Evolutionary conservation across 53 echinoderm and acorn worm species (phyloP), one percentile per base, ranked within the genome.

Genomic region (Patiria pectinifera): DNA sequence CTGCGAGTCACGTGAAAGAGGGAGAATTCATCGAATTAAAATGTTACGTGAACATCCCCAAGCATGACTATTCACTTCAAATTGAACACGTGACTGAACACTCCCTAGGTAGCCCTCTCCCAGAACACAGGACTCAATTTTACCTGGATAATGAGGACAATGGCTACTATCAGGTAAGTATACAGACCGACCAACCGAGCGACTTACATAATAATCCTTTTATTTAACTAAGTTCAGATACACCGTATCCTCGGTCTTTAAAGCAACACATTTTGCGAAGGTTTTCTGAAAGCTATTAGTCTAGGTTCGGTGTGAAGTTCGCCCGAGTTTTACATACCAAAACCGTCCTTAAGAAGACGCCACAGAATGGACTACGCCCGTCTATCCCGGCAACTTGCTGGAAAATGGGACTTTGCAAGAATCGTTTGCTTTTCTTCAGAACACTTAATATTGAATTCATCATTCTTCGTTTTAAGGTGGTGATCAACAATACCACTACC

Each of bases 11-110:
- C 74, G 86, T 86, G 49, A 4, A 11, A 2, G 71, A 72, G 53
- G 86, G 86, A 3, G 71, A 48, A 71, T 11, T 49, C 5, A 86
- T 86, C 11, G 74, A 72, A 22, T 49, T 86, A 19, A 48, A 47
- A 69, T 86, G 86, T 86, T 74, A 86, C 74, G 86, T 86, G 71
- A 86, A 86, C 86, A 71, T 86, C 74, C 86, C 86, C 3, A 86
- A 86, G 74, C 18, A 7, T 35, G 86, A 86, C 86, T 86, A 86
- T 63, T 71, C 86, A 19, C 48, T 86, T 45, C 86, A 86, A 62
- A 16, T 86, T 19, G 18, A 71, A 12, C 72, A 71, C 71, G 48
- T 86, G n/a, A 48, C 9, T 48, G 48, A 48, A n/a, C 9, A 53
- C 59, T 18, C 45, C 15, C 15, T 61, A 0, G 16, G 19, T 12